These are phyloP conservation scores for Patagioenas fasciata DNA, from an alignment of 2,113 vertebrate genomes.

Conservation along the genomic window DNA sequence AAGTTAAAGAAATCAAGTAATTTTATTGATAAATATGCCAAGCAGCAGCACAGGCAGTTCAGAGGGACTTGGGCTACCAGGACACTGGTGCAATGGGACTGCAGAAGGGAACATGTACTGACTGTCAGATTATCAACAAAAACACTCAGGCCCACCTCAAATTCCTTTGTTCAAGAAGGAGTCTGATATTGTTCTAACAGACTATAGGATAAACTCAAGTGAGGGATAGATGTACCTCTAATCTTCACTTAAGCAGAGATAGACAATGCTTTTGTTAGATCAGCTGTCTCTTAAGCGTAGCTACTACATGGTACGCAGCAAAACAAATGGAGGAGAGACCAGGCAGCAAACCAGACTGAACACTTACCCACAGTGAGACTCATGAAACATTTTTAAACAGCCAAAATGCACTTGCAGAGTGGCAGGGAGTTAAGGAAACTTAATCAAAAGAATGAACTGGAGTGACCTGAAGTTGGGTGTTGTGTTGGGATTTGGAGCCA, in stretches of 20 bases:
- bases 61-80: not conserved
- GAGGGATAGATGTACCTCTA: not conserved
- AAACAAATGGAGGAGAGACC: not conserved
- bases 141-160: not conserved
- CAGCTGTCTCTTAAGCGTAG: not conserved
- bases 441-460: not conserved
- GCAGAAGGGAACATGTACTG: not conserved
- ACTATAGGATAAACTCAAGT: not conserved
- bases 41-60: not conserved
- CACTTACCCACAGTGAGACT: not conserved
- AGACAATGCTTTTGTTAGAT: not conserved
- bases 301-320: not conserved
- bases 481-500: not conserved
- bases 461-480: not conserved
- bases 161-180: not conserved
- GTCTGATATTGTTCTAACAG: not conserved
- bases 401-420: not conserved
- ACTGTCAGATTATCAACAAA: not conserved
- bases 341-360: not conserved
- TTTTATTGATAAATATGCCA: not conserved
- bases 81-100: not conserved
- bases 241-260: not conserved
- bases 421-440: not conserved
- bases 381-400: not conserved
- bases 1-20: not conserved